Conservation (phyloP, 2,113 vertebrate genomes). For the Bucco capensis region DNA sequence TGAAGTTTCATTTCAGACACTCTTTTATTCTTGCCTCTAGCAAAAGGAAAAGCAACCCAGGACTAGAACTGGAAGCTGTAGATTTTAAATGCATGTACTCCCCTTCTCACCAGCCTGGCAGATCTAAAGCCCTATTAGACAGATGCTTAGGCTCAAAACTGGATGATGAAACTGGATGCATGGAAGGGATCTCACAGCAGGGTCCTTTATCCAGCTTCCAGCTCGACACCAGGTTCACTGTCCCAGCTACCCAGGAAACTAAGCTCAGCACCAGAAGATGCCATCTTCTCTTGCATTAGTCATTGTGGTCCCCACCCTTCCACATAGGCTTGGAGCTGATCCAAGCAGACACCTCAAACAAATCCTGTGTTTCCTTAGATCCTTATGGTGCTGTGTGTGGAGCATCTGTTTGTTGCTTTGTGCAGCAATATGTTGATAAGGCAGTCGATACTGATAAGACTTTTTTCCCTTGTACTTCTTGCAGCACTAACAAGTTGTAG, state of each 20-base stretch:
- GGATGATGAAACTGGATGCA: neutral
- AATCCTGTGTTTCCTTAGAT: neutral
- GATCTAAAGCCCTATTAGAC: neutral
- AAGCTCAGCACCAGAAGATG: neutral
- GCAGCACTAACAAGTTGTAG: neutral
- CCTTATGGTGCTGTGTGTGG: neutral
- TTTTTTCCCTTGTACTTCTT: neutral
- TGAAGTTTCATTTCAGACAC: neutral
- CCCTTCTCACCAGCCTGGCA: neutral
- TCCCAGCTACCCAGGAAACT: neutral
- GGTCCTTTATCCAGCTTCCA: neutral
- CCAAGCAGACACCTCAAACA: neutral
- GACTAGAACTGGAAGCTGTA: neutral
- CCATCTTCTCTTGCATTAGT: neutral
- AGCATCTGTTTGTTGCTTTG: constrained; percentile 20
- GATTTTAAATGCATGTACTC: neutral
- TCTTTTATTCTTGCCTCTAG: neutral
- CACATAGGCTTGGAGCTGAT: neutral
- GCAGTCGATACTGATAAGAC: too few relatives aligned
- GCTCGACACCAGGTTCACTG: neutral
- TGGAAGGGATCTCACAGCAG: neutral
- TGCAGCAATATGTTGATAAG: neutral
- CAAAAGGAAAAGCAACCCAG: neutral
- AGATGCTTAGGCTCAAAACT: neutral
- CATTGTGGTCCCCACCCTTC: neutral